Evolutionary conservation across 2,797 vertebrate genomes (phyloP).

Genomic region (Lagodon rhomboides): DNA sequence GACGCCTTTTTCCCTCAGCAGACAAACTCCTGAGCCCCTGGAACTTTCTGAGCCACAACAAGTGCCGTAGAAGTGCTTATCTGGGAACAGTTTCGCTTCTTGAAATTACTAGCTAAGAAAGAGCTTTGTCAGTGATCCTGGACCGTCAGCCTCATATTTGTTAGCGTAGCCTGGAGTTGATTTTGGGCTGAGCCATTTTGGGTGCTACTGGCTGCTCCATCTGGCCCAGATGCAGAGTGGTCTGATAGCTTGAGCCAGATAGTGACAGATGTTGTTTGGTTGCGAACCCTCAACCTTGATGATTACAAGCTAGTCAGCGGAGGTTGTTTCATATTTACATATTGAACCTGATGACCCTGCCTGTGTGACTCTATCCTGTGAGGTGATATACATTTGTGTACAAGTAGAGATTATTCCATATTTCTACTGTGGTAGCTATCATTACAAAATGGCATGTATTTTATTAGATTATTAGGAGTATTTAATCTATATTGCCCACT

Average conservation of each 20-base stretch:
- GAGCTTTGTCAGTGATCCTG: slow-evolving; percentile 39
- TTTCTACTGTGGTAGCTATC: background rate
- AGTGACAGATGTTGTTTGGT: slow-evolving; percentile 24
- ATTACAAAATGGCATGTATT: too few species aligned
- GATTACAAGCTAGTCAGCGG: slow-evolving; percentile 20
- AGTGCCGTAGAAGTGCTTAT: slow-evolving; percentile 31
- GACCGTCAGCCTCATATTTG: slow-evolving; percentile 14
- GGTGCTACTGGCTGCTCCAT: slow-evolving; percentile 28
- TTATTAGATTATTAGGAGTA: background rate
- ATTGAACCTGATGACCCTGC: background rate
- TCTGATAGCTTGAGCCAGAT: slow-evolving; percentile 32
- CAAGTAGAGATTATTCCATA: background rate
- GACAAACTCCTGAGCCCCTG: slow-evolving; percentile 13
- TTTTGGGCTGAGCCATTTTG: slow-evolving; percentile 16
- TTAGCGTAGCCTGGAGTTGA: slow-evolving; percentile 1
- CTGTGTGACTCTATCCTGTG: background rate
- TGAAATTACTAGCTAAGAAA: slow-evolving; percentile 34
- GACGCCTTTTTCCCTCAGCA: slow-evolving; percentile 1
- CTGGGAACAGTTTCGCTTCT: slow-evolving; percentile 36
- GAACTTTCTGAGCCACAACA: slow-evolving; percentile 27
- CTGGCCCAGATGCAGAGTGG: slow-evolving; percentile 22
- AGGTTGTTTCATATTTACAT: slow-evolving; percentile 2
- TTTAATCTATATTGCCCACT: background rate
- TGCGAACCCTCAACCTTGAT: slow-evolving; percentile 17
- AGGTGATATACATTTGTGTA: background rate